These are phyloP conservation scores for Synanthedon myopaeformis DNA, from an alignment of 2,888 invertebrate species.

Conservation along the genomic window DNA sequence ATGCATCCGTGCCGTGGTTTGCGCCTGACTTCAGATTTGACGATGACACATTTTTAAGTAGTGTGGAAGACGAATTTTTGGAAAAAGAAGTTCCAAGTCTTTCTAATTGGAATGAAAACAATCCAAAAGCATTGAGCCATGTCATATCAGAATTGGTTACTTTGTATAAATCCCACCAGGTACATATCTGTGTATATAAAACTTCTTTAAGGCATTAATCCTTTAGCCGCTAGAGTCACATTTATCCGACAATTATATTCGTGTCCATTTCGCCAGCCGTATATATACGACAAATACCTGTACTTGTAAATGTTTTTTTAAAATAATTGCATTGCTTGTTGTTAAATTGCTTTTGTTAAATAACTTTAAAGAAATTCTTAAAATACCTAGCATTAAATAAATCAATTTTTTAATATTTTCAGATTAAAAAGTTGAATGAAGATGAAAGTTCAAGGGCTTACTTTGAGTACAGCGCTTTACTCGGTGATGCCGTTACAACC, in stretches of 20 bases:
- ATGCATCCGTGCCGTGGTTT: constrained; percentile 71
- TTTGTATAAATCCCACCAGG: constrained; percentile 75
- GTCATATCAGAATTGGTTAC: constrained; percentile 73
- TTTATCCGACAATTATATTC: too few species aligned
- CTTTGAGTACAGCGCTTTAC: constrained; percentile 74
- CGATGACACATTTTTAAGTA: constrained; percentile 74
- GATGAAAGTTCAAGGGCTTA: constrained; percentile 68
- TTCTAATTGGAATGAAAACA: constrained; percentile 73
- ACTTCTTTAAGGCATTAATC: constrained; percentile 3
- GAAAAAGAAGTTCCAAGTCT: constrained; percentile 70
- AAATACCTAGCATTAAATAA: too few species aligned
- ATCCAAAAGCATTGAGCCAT: constrained; percentile 69
- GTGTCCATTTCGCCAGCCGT: too few species aligned
- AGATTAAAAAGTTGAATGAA: constrained; percentile 61
- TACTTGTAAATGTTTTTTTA: background rate
- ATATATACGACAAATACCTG: background rate
- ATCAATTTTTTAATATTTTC: background rate
- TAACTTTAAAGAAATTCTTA: too few species aligned
- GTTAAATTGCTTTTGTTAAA: too few species aligned
- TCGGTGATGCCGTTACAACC: constrained; percentile 61
- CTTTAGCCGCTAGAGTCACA: background rate
- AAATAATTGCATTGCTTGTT: too few species aligned
- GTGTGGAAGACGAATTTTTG: constrained; percentile 67
- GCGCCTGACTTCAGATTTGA: constrained; percentile 83
- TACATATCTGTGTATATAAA: constrained; percentile 21